These are phyloP conservation scores for Valencia hispanica DNA, from an alignment of 2,797 vertebrate species.

Conservation along the genomic window DNA sequence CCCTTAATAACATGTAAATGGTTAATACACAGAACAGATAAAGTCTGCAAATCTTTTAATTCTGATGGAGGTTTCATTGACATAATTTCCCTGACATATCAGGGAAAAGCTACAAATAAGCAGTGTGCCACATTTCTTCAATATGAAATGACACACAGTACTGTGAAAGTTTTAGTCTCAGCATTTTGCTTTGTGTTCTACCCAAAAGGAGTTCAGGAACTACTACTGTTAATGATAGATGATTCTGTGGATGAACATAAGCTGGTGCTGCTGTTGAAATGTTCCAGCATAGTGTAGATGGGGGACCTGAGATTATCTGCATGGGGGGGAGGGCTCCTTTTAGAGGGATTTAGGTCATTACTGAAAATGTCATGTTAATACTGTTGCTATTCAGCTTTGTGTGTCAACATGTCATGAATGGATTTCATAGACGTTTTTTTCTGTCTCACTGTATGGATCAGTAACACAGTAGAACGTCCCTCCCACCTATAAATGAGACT, in stretches of 20 bases:
- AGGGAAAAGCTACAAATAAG: neutral
- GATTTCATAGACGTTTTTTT: neutral
- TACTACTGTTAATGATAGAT: no score
- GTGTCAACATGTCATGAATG: conserved; percentile 28
- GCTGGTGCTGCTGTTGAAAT: neutral
- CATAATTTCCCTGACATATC: neutral
- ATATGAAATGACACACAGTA: neutral
- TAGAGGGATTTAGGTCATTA: conserved; percentile 60
- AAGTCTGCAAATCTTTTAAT: neutral
- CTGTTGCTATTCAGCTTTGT: conserved; percentile 46
- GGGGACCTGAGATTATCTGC: conserved; percentile 41
- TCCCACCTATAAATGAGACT: neutral
- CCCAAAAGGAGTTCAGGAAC: no score
- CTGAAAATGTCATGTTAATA: conserved; percentile 50
- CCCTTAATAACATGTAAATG: neutral
- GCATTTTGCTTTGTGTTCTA: neutral
- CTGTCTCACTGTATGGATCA: neutral
- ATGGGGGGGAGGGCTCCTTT: conserved; percentile 45
- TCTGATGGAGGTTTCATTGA: neutral
- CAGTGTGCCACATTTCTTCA: neutral
- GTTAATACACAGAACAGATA: neutral
- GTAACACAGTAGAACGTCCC: neutral
- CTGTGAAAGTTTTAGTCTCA: neutral
- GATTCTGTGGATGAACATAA: neutral
- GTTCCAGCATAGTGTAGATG: conserved; percentile 18